phyloP scores from a whole-genome alignment of 2,888 invertebrate genomes.

The Thyatira batis region DNA sequence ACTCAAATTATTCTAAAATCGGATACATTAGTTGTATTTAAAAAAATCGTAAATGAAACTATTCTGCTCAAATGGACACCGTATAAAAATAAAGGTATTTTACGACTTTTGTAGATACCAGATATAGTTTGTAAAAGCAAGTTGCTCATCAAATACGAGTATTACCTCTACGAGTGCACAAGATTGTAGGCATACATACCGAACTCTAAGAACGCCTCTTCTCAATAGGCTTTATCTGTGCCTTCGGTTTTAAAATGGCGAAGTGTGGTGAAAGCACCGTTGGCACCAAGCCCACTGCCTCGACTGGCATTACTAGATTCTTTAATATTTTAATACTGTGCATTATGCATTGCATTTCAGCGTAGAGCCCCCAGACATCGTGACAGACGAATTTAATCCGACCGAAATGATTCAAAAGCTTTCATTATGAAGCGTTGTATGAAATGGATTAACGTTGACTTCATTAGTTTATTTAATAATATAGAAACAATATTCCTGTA shows the following conservation, averaged over 20 bases:
- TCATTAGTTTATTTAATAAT: slow-evolving; percentile 4
- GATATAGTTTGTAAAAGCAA: no score
- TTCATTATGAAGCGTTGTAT: slow-evolving; percentile 30
- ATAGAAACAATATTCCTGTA: background rate
- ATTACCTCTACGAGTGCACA: slow-evolving; percentile 6
- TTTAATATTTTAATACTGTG: slow-evolving; percentile 72
- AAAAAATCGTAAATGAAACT: no score
- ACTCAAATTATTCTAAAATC: no score
- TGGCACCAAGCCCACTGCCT: slow-evolving; percentile 53
- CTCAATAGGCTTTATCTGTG: slow-evolving; percentile 32
- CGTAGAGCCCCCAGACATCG: slow-evolving; percentile 41
- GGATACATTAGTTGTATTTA: no score
- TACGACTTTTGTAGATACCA: no score
- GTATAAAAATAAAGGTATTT: no score
- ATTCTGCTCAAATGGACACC: no score
- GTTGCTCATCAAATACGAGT: no score
- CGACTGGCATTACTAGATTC: slow-evolving; percentile 54
- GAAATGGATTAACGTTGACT: slow-evolving; percentile 16
- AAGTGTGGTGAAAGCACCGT: slow-evolving; percentile 46
- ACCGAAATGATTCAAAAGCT: slow-evolving; percentile 32
- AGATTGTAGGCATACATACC: slow-evolving; percentile 10
- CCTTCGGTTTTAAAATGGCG: slow-evolving; percentile 44
- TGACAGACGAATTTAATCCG: slow-evolving; percentile 53
- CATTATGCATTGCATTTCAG: slow-evolving; percentile 63
- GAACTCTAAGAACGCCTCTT: background rate